These are phyloP conservation scores for Archegozetes longisetosus DNA, from an alignment of 1,140 invertebrate species.

Conservation along the genomic window DNA sequence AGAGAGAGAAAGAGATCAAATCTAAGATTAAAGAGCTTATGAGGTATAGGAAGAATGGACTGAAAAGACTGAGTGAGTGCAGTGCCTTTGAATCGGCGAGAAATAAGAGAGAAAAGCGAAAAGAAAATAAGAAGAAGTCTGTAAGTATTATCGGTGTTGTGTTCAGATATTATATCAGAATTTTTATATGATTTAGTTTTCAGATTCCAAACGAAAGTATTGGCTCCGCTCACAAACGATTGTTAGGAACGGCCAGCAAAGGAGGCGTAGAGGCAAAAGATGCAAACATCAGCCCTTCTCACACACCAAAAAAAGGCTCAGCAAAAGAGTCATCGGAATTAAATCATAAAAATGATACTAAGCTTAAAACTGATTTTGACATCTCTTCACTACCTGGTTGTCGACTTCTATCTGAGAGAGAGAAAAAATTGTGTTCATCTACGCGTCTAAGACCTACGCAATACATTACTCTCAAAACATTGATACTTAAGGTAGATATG, in stretches of 20 bases:
- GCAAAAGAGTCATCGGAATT: not conserved
- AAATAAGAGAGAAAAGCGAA: not conserved
- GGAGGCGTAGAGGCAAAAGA: not conserved
- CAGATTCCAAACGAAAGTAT: not conserved
- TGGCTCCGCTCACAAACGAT: not conserved
- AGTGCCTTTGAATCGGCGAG: not conserved
- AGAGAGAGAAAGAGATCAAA: slow-evolving; percentile 63
- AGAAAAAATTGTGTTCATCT: slow-evolving; percentile 33
- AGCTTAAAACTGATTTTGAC: not conserved
- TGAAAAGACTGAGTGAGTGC: slow-evolving; percentile 25
- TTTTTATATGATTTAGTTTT: not conserved
- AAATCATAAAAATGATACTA: not conserved
- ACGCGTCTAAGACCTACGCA: slow-evolving; percentile 37
- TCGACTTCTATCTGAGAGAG: slow-evolving; percentile 2
- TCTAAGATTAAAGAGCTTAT: slow-evolving; percentile 61
- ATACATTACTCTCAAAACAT: slow-evolving; percentile 39
- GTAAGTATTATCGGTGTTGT: not conserved
- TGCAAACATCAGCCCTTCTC: not conserved
- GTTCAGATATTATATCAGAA: not conserved
- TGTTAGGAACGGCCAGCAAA: not conserved
- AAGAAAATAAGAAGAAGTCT: not conserved
- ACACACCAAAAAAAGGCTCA: not conserved
- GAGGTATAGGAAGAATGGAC: slow-evolving; percentile 31
- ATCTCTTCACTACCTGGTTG: not conserved
- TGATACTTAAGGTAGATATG: slow-evolving; percentile 30